Percentiles rank a stretch among this genome's conserved stretches.
Evolutionary conservation across 2,888 invertebrate genomes (phyloP).

Genomic region (Spodoptera littoralis): DNA sequence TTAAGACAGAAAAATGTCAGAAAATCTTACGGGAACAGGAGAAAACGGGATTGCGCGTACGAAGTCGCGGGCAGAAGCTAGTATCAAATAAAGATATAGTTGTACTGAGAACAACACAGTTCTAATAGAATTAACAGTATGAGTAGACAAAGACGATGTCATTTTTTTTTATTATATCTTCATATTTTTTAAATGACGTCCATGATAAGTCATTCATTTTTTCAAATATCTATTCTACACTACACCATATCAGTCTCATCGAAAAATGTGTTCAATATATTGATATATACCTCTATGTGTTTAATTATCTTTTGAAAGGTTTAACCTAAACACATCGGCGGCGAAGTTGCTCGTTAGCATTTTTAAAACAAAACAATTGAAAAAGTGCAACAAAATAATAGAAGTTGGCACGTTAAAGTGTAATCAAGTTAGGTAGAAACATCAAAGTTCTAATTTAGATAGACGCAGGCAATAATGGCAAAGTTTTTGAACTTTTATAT

Average conservation of each 20-base stretch:
- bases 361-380: constrained; percentile 20
- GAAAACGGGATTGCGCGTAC: no score
- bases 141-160: no score
- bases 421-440: constrained; percentile 63
- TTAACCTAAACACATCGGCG: constrained; percentile 3
- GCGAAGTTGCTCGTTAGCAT: constrained; percentile 16
- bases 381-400: constrained; percentile 24
- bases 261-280: not conserved
- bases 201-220: no score
- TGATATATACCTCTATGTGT: no score
- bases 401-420: constrained; percentile 58
- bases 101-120: no score
- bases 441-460: constrained; percentile 61
- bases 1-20: no score
- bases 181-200: no score
- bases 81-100: no score
- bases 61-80: no score
- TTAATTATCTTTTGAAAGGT: not conserved
- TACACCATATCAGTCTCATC: not conserved
- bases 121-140: no score
- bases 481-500: constrained; percentile 34
- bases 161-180: no score
- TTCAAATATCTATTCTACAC: not conserved
- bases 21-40: no score
- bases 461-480: constrained; percentile 46